Evolutionary conservation across 2,888 invertebrate genomes (phyloP), one percentile per base, ranked within the genome.

Genomic region (Serripes groenlandicus): DNA sequence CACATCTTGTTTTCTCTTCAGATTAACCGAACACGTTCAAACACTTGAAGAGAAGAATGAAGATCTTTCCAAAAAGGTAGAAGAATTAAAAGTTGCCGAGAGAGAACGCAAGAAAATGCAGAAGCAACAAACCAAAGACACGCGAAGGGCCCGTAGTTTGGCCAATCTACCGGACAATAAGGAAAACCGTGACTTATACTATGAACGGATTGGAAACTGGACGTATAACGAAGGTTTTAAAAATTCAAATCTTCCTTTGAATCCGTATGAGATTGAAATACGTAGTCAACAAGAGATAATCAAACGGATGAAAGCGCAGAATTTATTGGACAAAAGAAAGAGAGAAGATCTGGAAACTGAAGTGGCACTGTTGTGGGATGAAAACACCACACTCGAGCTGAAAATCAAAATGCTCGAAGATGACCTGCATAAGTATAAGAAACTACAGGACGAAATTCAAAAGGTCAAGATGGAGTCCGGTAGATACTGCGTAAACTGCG

Each of bases 1-100:
- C n/a, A n/a, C n/a, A n/a, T n/a, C 18, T 11, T 56, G 2, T 3
- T 30, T 62, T 4, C 64, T 68, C 81, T 82, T 3, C 85, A 92
- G 92, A 71, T 85, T 92, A 68, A 79, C 82, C 7, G 83, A 73
- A 2, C 97, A 96, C 90, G 96, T 98, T 89, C 97, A 98, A 94
- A 96, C 96, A 37, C 95, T 98, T 91, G 98, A 98, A 95, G 94
- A 96, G 62, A 97, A 97, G 93, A 97, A 97, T 94, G 98, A 98
- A 92, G 98, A 98, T 86, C 95, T 97, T 75, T 97, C 97, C 92
- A 96, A 96, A 94, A 96, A 96, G 94, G 95, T 97, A 87, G 98
- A 98, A 91, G 97, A 97, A 88, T 95, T 97, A 54, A 89, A 89
- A 69, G 85, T 87, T 21, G 86, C 89, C 0, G 92, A 92, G 69